Evolutionary conservation across 2,888 invertebrate species (phyloP), one percentile per base, ranked within the genome.

Genomic region (Dicranocentrus wangi): DNA sequence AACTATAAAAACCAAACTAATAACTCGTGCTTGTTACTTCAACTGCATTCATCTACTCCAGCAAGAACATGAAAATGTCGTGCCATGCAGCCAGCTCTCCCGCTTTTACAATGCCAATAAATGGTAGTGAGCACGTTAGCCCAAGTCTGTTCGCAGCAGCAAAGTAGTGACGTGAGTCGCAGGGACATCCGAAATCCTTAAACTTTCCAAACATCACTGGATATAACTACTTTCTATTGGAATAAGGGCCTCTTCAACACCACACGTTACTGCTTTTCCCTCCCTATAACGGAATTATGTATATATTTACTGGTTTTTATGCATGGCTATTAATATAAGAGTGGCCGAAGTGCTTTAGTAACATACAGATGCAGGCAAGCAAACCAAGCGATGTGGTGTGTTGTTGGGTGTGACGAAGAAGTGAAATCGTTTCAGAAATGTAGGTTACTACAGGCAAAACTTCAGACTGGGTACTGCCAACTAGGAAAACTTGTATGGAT

Each of bases 401-500:
- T 73, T 80, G 80, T 80, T 80, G 80, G 80, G 80, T 80, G 80
- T 80, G 80, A 80, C 80, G 79, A 79, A 66, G 72, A 69, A 80
- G 68, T 68, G 51, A 73, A 73, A 15, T 71, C 60, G 79, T 72
- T 66, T 51, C 60, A 72, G 66, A 80, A 80, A 80, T 80, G 80
- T 80, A 73, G 80, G 80, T 80, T 80, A 80, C 68, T 73, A 73
- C 73, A 21, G 42, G 17, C 42, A 23, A 39, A 39, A 42, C 23
- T 39, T n/a, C 60, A 28, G 32, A n/a, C n/a, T 28, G n/a, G 28
- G 25, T 60, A 32, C 25, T 60, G 15, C 60, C 23, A n/a, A 47
- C 60, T 17, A 25, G 1, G 51, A 19, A n/a, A 55, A 55, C 21
- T 55, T 55, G 25, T 25, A 55, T 55, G 55, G 25, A 55, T 55